Evolutionary conservation across 2,797 vertebrate species (phyloP), one percentile per base, ranked within the genome.

Genomic region (Pseudochirops cupreus): DNA sequence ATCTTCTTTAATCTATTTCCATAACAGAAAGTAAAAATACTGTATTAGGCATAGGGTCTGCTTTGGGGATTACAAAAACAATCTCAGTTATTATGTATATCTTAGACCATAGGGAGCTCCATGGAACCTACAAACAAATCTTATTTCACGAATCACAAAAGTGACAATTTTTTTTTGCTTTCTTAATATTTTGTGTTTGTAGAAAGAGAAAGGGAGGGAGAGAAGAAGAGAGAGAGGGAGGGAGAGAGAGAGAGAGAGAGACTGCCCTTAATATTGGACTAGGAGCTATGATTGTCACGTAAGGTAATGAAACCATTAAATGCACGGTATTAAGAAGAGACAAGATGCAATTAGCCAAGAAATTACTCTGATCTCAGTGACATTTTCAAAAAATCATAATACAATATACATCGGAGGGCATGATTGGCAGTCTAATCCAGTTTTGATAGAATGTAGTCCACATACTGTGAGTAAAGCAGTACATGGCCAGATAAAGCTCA

Each of bases 361-460:
- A 99, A 99, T 99, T 99, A 99, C 99, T 99, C 99, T 99, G 99
- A 99, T 99, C 99, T 99, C 99, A 98, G 99, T 99, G 99, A 99
- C 99, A 99, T 99, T 99, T 99, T 99, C 99, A 99, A 99, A 99
- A 99, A 99, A 99, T 99, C 99, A 99, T 99, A 99, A 99, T 99
- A 99, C 99, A 99, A 99, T 99, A 99, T 99, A 99, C 98, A 98
- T 98, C 97, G 99, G 98, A 98, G 98, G 98, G 98, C 97, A 96
- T 99, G 99, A 99, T 99, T 99, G 99, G 99, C 99, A 99, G 99
- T 98, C 99, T 99, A 99, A 99, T 99, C 99, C 99, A 99, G 99
- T 99, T 99, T 99, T 99, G 99, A 99, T 99, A 99, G 99, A 99
- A 99, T 96, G 56, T 96, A 99, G 99, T 99, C 99, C 99, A 99